These are phyloP conservation scores for Brassicogethes aeneus DNA, from an alignment of 2,888 invertebrate genomes.

Conservation along the genomic window DNA sequence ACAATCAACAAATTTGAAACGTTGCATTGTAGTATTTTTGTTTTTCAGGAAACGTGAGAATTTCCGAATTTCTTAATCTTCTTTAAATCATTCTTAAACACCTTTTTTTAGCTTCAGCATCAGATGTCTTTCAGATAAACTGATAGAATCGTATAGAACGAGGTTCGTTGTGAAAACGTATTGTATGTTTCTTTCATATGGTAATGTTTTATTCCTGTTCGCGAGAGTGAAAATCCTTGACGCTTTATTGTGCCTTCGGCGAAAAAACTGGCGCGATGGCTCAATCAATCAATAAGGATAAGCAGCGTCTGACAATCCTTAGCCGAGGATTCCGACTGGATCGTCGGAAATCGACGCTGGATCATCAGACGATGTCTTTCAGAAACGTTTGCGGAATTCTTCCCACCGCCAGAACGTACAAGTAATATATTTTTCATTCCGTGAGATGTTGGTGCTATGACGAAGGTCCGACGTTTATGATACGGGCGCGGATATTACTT, in stretches of 20 bases:
- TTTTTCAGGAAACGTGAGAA: no score
- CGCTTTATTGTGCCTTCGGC: constrained; percentile 11
- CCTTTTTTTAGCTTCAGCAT: no score
- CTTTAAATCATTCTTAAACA: no score
- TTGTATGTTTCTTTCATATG: constrained; percentile 26
- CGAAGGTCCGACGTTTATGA: constrained; percentile 33
- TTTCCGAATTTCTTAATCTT: no score
- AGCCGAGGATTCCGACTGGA: constrained; percentile 34
- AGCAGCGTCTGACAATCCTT: constrained; percentile 32
- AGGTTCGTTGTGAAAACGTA: constrained; percentile 25
- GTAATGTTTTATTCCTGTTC: constrained; percentile 26
- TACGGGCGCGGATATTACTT: no score
- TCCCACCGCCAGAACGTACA: constrained; percentile 16
- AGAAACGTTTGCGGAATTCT: constrained; percentile 19
- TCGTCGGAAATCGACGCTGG: constrained; percentile 30
- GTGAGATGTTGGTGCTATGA: constrained; percentile 23
- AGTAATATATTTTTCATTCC: no score
- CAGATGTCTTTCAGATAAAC: no score
- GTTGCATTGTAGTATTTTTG: no score
- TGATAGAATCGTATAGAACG: no score
- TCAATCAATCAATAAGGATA: constrained; percentile 38
- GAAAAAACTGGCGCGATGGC: constrained; percentile 19
- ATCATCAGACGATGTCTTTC: constrained; percentile 24
- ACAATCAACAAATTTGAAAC: no score
- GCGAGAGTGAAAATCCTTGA: constrained; percentile 9